phyloP scores from a whole-genome alignment of 2,888 invertebrate genomes.

The Oxystoma pomonae region DNA sequence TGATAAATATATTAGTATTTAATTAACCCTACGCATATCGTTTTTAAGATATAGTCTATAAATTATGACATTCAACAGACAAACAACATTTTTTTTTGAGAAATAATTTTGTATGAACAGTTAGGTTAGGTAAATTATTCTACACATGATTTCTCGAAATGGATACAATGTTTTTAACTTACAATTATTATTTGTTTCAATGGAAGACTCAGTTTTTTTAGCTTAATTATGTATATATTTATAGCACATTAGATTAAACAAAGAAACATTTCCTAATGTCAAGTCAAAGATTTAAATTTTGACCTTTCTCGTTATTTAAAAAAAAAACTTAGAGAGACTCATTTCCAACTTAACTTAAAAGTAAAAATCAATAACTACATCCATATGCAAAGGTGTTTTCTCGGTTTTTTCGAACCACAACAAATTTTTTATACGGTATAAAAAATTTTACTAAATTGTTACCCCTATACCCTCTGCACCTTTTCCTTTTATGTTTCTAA shows the following conservation, averaged over 20 bases:
- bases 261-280: no score
- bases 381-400: no score
- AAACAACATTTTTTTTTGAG: slow-evolving; percentile 42
- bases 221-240: slow-evolving; percentile 35
- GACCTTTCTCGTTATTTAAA: no score
- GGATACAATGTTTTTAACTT: slow-evolving; percentile 41
- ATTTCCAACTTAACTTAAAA: no score
- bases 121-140: slow-evolving; percentile 22
- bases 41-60: slow-evolving; percentile 41
- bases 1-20: slow-evolving; percentile 18
- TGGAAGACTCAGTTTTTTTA: slow-evolving; percentile 49
- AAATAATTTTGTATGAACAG: slow-evolving; percentile 43
- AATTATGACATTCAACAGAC: slow-evolving; percentile 46
- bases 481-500: no score
- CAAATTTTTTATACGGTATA: no score
- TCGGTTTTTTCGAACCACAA: no score
- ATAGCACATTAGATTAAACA: slow-evolving; percentile 31
- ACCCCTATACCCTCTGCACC: no score
- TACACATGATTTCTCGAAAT: slow-evolving; percentile 41
- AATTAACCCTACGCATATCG: slow-evolving; percentile 47
- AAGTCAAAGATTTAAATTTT: no score
- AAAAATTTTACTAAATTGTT: no score
- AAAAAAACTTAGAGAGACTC: no score
- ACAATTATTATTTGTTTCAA: slow-evolving; percentile 51
- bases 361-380: no score